Evolutionary conservation across 2,888 invertebrate genomes (phyloP), one percentile per base, ranked within the genome.

Genomic region (Lasioglossum marginatum): DNA sequence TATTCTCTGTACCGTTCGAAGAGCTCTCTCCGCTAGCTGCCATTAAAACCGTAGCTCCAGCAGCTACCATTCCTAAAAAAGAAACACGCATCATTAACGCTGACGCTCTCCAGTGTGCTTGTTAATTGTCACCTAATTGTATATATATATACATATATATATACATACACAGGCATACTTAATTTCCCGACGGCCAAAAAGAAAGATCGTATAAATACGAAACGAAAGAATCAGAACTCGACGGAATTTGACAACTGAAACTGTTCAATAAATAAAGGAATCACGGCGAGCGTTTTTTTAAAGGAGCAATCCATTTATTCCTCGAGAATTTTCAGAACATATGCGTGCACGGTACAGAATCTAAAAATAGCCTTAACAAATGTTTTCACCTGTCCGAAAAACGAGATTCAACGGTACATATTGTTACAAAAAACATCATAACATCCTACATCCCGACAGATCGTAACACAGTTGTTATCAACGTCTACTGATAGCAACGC

Each of bases 51-150:
- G 91, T 91, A 43, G 91, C 92, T 72, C 93, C 93, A 81, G 92
- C 93, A 87, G 93, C 93, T 91, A 93, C 93, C 93, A 93, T 93
- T 81, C 91, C 93, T 93, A 70, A 79, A 90, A 91, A 91, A 6
- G n/a, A 76, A 57, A 72, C 37, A 68, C 0, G 6, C 27, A 68
- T 79, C 31, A 45, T 40, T 40, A 52, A 19, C 4, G 4, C 37
- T 71, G 31, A 68, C 0, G 68, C 34, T 52, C 78, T 31, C 37
- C 31, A 72, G 16, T 23, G 27, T 4, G 1, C 3, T 66, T 34
- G 14, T 52, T 43, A 31, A 40, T 48, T 45, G 57, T 83, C 27
- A 48, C 23, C 45, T 66, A 77, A 77, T 79, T 52, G 40, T 37
- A 80, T 60, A 73, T 40, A 43, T 14, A 43, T 63, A 57, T 19